A percentile compares a stretch with the other conserved stretches of the same genome.
Evolutionary conservation across 2,113 vertebrate species (phyloP).

Genomic region (Jacana jacana): DNA sequence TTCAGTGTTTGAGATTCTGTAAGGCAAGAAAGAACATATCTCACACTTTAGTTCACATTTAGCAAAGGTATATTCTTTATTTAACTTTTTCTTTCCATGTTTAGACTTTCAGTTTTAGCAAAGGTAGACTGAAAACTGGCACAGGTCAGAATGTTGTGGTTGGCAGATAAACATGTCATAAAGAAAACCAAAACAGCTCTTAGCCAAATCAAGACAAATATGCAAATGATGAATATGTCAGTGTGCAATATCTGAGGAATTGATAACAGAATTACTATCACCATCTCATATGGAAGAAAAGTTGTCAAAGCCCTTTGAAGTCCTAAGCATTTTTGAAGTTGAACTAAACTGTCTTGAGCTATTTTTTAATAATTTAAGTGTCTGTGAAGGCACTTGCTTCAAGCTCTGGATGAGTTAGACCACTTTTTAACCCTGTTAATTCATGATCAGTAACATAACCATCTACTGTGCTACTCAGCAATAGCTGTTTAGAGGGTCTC

Average conservation of each 20-base stretch:
- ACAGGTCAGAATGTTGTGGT: background rate
- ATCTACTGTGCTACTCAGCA: background rate
- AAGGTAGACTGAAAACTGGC: background rate
- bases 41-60: background rate
- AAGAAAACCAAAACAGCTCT: background rate
- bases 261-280: background rate
- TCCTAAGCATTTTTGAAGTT: background rate
- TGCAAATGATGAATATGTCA: background rate
- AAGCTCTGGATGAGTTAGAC: background rate
- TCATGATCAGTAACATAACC: background rate
- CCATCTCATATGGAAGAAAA: background rate
- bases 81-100: background rate
- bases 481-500: background rate
- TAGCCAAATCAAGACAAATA: background rate
- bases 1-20: background rate
- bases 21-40: background rate
- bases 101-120: background rate
- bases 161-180: background rate
- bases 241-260: background rate
- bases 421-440: background rate
- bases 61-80: background rate
- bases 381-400: background rate
- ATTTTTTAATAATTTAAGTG: background rate
- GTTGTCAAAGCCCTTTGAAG: background rate
- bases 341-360: background rate